Base-by-base conservation (phyloP, 2,888 invertebrate species). In the Timema podura region DNA sequence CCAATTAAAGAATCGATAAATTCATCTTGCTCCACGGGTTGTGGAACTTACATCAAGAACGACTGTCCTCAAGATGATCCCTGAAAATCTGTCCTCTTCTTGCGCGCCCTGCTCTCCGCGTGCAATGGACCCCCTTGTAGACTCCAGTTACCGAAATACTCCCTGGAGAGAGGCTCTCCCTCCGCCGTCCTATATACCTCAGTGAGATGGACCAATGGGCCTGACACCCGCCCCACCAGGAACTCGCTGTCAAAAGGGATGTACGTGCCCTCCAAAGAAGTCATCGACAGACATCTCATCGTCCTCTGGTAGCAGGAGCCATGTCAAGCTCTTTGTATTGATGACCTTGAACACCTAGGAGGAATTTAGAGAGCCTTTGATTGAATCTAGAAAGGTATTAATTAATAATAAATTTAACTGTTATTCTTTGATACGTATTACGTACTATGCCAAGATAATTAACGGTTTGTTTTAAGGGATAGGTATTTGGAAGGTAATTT, bases 211-310 rank as follows among this genome's bases (percentile, higher is more conserved):
- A 65, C 47, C 9, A 30, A 13, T 10, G 15, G 13, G 65, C 16
- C 16, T 9, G 48, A n/a, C 44, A 16, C 48, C 13, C 16, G 67
- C 51, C 16, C 67, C 44, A 67, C 48, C 48, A 67, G 15, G n/a
- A 67, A 15, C 67, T 67, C 67, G 48, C 48, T 10, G 67, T 30
- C 30, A 49, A 67, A 67, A 11, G 67, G 67, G 44, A 67, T 48
- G 49, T 13, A 48, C 67, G 49, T 49, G n/a, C 44, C 44, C 9
- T 44, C 44, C 16, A 67, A 67, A 67, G 54, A 44, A 48, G 45
- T 45, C 65, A 15, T 6, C 65, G 48, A 44, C 61, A 13, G 10
- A 10, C 44, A 44, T 6, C 11, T 30, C 30, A 10, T 10, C 30
- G 16, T 13, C 44, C 11, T 16, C 11, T 13, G n/a, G 61, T 45